phyloP scores from a whole-genome alignment of 2,888 invertebrate genomes.

The Tinea pellionella region DNA sequence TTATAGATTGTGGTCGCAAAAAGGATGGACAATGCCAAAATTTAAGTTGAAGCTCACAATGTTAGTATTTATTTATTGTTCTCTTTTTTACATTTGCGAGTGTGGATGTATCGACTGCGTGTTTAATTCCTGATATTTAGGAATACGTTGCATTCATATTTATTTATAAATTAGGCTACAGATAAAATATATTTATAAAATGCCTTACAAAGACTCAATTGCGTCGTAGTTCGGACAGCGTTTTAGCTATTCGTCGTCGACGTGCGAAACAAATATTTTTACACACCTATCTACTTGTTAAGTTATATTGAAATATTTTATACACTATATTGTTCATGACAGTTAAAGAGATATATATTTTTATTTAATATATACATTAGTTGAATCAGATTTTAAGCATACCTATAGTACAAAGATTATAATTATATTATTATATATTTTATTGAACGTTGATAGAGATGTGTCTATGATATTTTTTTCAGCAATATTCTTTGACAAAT shows the following conservation, averaged over 20 bases:
- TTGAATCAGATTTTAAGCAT: background rate
- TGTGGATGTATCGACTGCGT: conserved; percentile 67
- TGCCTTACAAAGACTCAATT: conserved; percentile 61
- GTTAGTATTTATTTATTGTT: conserved; percentile 29
- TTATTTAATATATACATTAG: conserved; percentile 10
- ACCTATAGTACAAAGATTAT: conserved; percentile 6
- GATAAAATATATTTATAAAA: conserved; percentile 47
- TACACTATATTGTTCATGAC: conserved; percentile 10
- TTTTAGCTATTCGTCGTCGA: conserved; percentile 39
- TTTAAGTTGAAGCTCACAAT: conserved; percentile 48
- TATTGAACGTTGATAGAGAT: background rate
- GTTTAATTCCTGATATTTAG: conserved; percentile 69
- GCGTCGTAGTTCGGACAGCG: conserved; percentile 41
- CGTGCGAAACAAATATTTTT: background rate
- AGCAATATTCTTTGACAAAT: conserved; percentile 10
- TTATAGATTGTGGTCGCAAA: conserved; percentile 18
- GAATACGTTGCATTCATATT: conserved; percentile 68
- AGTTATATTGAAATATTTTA: background rate
- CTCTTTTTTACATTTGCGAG: conserved; percentile 41
- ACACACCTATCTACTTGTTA: conserved; percentile 3
- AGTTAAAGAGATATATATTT: conserved; percentile 7
- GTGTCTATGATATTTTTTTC: background rate
- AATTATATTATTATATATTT: conserved; percentile 3
- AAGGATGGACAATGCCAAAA: conserved; percentile 68
- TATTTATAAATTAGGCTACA: conserved; percentile 62